phyloP scores from a whole-genome alignment of 37 sponge, comb jelly and placozoan species.

The Spongilla lacustris region DNA sequence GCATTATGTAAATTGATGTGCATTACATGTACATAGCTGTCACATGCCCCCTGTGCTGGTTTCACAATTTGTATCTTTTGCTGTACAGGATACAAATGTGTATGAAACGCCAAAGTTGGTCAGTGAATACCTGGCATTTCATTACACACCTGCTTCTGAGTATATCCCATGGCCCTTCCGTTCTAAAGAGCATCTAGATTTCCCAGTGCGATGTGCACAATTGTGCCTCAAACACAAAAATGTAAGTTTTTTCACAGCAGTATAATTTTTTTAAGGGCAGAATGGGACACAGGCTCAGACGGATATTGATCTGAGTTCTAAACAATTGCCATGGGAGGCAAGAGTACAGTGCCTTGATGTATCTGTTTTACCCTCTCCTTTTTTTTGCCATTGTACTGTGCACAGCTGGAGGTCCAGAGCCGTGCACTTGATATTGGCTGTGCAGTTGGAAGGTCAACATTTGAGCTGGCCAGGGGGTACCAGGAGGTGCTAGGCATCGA shows the following conservation, averaged over 20 bases:
- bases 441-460: constrained; percentile 85
- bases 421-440: constrained; percentile 90
- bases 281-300: no score
- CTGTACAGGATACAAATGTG: background rate
- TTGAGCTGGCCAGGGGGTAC: constrained; percentile 82
- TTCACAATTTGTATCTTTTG: background rate
- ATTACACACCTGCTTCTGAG: constrained; percentile 67
- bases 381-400: background rate
- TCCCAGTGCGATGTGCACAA: constrained; percentile 80
- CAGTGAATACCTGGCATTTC: constrained; percentile 83
- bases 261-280: no score
- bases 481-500: constrained; percentile 87
- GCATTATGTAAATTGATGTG: no score
- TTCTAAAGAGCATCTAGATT: constrained; percentile 67
- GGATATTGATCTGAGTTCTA: no score
- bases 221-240: constrained; percentile 69
- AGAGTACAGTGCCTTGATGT: background rate
- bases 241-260: constrained; percentile 25
- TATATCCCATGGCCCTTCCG: constrained; percentile 45
- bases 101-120: constrained; percentile 70
- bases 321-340: background rate
- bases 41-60: no score
- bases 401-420: constrained; percentile 60
- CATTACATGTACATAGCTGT: no score
- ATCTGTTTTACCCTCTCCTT: no score